Base-by-base conservation (phyloP, 2,113 vertebrate genomes). In the Dendrocopos noguchii region DNA sequence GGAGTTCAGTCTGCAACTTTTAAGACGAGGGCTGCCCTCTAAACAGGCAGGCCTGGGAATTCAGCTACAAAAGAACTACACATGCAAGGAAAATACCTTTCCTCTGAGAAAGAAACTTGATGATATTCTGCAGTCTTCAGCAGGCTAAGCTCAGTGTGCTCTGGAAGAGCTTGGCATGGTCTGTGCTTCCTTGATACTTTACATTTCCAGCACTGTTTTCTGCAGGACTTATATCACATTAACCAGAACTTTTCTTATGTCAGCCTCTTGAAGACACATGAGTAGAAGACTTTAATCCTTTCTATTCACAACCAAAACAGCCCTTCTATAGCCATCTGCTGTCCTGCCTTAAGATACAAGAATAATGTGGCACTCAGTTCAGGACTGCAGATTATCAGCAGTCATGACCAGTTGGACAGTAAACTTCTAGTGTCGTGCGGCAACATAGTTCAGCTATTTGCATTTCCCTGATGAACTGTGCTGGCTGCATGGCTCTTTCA, bases 41-140 rank as follows among this genome's bases (percentile, higher is more conserved):
- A 82, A 86, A 63, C 67, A 94, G 90, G 53, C 87, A 90, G 76
- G 87, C 87, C 89, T 95, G 90, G 96, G 94, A 96, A 96, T 94
- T 91, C 29, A n/a, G 80, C 6, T 50, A 76, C 87, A 90, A 93
- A 95, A 80, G 76, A 86, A 86, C 94, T 86, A 86, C 80, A 88
- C 76, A 90, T 79, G 73, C 53, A 63, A 88, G 82, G 82, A 92
- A 92, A 96, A 93, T 72, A 90, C 87, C 81, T 88, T 68, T 87
- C 60, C 76, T 84, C 76, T 88, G 85, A 93, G 87, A 91, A 79
- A 66, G 50, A 57, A 78, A 64, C 61, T 46, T 15, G 61, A 24
- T 64, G 87, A 72, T 89, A 86, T 28, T 91, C 68, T 61, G 61
- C 84, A 95, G 87, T 14, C 72, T 71, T 47, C 65, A 24, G 80